Base-by-base conservation (phyloP, 2,888 invertebrate species). In the Cerastoderma edule region DNA sequence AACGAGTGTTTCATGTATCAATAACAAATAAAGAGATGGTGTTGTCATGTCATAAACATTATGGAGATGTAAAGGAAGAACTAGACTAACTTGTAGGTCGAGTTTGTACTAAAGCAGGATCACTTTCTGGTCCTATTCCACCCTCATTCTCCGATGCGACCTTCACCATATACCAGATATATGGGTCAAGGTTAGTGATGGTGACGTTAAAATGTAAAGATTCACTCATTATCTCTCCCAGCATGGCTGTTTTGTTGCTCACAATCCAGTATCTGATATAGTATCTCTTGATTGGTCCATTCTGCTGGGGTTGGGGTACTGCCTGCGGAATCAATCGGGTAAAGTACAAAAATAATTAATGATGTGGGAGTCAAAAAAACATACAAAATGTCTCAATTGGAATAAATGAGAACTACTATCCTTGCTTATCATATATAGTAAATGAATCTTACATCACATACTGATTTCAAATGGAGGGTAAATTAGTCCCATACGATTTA, bases 121-220 rank as follows among this genome's bases (percentile, higher is more conserved):
- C 68, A 78, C 86, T 85, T 2, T 70, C 35, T 4, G 84, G 83
- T 8, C 90, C 83, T 6, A 67, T 30, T 13, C 89, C 90, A 65
- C 79, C 86, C 16, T 83, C 80, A 81, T 89, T 90, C 67, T 86
- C 87, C 32, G 86, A 83, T 53, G 75, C 75, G 33, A 90, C 66
- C 33, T 76, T 74, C 19, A 90, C 72, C 68, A 79, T 76, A 70
- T 88, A 89, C 75, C 75, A 72, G 57, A 80, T 88, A 87, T 88
- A 89, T 63, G 90, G 88, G 48, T 76, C 84, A 66, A 90, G 82
- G 65, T 80, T 84, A 66, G 69, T 79, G 39, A 89, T 78, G 48
- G 80, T 79, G 16, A 75, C 76, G 19, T 76, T 72, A 30, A 76
- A 76, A 63, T 80, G 69, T 50, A 78, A 72, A 13, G 72, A 75